Percentiles rank a stretch among this genome's conserved stretches.
Evolutionary conservation across 2,888 invertebrate species (phyloP).

Genomic region (Polylopha cassiicola): DNA sequence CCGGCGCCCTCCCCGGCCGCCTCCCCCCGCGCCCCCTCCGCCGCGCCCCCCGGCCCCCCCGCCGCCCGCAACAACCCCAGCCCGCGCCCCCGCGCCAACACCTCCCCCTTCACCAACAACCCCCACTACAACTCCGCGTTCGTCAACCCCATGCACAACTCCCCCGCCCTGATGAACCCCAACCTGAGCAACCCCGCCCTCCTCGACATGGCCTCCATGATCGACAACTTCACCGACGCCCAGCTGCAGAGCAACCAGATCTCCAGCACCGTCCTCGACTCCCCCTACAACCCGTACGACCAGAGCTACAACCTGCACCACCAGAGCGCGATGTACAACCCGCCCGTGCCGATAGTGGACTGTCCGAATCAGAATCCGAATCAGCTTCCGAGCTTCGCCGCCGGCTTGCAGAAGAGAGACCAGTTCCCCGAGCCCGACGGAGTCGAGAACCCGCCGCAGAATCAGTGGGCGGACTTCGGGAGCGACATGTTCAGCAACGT

Average conservation of each 20-base stretch:
- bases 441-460: slow-evolving; percentile 42
- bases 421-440: slow-evolving; percentile 40
- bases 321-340: slow-evolving; percentile 75
- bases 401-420: slow-evolving; percentile 63
- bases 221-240: slow-evolving; percentile 85
- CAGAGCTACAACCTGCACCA: slow-evolving; percentile 82
- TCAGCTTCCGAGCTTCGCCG: slow-evolving; percentile 64
- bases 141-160: slow-evolving; percentile 66
- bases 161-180: slow-evolving; percentile 66
- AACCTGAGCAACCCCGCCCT: slow-evolving; percentile 76
- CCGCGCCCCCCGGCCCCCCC: slow-evolving; percentile 55
- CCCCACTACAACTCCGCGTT: slow-evolving; percentile 66
- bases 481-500: slow-evolving; percentile 71
- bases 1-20: slow-evolving; percentile 65
- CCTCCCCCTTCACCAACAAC: slow-evolving; percentile 57
- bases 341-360: no score
- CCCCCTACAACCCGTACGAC: slow-evolving; percentile 79
- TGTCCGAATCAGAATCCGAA: slow-evolving; percentile 60
- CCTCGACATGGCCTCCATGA: slow-evolving; percentile 86
- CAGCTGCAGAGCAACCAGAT: slow-evolving; percentile 91
- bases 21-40: slow-evolving; percentile 53
- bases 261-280: slow-evolving; percentile 88
- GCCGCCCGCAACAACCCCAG: slow-evolving; percentile 62
- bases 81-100: slow-evolving; percentile 50
- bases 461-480: slow-evolving; percentile 69